Base-by-base conservation (phyloP, 1,140 invertebrate species). In the Eueides isabella region DNA sequence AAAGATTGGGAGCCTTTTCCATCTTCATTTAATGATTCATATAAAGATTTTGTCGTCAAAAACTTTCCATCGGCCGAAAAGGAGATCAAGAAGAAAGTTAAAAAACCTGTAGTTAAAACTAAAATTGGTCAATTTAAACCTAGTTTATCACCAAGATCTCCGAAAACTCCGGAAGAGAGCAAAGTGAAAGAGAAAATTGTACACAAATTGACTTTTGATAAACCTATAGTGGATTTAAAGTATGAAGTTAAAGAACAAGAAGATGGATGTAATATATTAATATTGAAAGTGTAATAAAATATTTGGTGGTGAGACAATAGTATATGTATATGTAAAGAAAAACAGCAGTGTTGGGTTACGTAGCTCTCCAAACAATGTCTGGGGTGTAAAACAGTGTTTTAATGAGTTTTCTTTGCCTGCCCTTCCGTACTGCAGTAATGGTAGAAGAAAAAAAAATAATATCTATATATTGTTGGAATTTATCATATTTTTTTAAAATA, bases 171-270 rank as follows among this genome's bases (percentile, higher is more conserved):
- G 6, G 29, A 63, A 30, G 29, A 30, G 2, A 3, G 1, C 31
- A 63, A 63, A 19, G 26, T 16, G 2, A 63, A 63, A n/a, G 28
- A 29, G 0, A 63, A 63, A 63, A 5, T 30, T 63, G 1, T 14
- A n/a, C 61, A 63, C 14, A 61, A 62, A 72, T 35, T n/a, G 1
- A 79, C 19, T 41, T 66, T 67, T 28, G 63, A 75, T 48, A 76
- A 76, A 61, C 72, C 64, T 35, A 76, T 76, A 71, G 44, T 67
- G 28, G 87, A 91, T 35, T 71, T 84, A 16, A 69, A 86, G 70
- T 92, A 92, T 75, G 89, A 90, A 82, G 86, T 92, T 0, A 87
- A 80, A 48, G 89, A 92, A 80, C 84, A 83, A 62, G 85, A 90
- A 12, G 85, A 86, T 29, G 90, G 87, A 23, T 92, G 86, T 79